Conservation (phyloP, 2,888 invertebrate genomes). For the Dexiosoma caninum region DNA sequence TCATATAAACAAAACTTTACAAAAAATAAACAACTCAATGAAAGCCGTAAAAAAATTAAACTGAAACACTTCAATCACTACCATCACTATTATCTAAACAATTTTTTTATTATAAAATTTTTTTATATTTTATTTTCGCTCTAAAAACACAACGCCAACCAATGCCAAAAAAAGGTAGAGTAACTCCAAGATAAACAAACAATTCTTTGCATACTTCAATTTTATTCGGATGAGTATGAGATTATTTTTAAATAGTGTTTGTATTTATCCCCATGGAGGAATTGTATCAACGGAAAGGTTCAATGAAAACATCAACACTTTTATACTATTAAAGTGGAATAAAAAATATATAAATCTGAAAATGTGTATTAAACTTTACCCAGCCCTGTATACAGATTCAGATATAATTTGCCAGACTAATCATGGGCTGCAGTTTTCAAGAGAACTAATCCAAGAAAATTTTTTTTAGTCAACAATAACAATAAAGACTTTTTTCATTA, state of each 20-base stretch:
- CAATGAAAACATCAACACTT: constrained; percentile 27
- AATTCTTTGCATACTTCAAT: not conserved
- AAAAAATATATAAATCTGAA: not conserved
- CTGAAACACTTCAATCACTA: constrained; percentile 20
- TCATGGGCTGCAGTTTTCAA: too few relatives aligned
- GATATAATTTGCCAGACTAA: not conserved
- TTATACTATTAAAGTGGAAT: not conserved
- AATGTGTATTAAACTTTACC: not conserved
- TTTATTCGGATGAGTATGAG: not conserved
- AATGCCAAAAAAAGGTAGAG: not conserved
- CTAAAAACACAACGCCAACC: constrained; percentile 2
- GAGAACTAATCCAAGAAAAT: too few relatives aligned
- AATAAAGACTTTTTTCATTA: too few relatives aligned
- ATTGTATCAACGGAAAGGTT: constrained; percentile 10
- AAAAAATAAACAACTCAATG: constrained; percentile 3
- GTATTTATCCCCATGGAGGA: not conserved
- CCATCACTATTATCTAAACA: not conserved
- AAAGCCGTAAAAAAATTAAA: not conserved
- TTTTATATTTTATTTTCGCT: constrained; percentile 2
- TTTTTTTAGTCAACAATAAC: too few relatives aligned
- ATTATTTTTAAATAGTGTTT: constrained; percentile 1
- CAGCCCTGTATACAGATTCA: not conserved
- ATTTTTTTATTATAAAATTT: too few relatives aligned
- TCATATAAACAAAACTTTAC: not conserved
- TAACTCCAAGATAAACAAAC: constrained; percentile 1